Conservation (phyloP, 1,140 invertebrate genomes). For the Macrobrachium nipponense region DNA sequence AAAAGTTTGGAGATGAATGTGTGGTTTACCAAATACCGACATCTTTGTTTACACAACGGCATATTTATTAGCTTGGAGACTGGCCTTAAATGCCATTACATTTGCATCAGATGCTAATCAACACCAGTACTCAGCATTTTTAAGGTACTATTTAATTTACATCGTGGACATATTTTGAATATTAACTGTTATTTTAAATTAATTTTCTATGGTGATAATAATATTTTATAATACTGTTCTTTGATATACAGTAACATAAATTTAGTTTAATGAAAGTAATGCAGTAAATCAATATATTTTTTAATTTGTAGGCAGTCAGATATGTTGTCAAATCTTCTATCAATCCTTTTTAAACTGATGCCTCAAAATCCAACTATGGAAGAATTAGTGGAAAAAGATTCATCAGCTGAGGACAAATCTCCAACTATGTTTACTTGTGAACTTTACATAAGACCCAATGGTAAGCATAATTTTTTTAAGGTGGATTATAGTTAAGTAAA, state of each 20-base stretch:
- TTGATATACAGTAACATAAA: background rate
- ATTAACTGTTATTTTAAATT: background rate
- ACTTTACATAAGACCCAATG: constrained; percentile 18
- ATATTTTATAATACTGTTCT: background rate
- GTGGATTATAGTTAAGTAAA: background rate
- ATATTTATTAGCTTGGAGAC: constrained; percentile 82
- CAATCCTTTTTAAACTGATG: constrained; percentile 77
- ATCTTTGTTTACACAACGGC: constrained; percentile 75
- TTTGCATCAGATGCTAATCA: constrained; percentile 77
- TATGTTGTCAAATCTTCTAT: constrained; percentile 73
- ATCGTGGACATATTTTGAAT: background rate
- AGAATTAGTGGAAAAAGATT: background rate
- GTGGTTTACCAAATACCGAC: constrained; percentile 75
- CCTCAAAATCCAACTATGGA: constrained; percentile 66
- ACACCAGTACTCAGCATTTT: constrained; percentile 78
- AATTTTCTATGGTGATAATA: constrained; percentile 10
- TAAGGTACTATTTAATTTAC: constrained; percentile 71
- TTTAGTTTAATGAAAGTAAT: background rate
- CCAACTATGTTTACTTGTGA: constrained; percentile 33
- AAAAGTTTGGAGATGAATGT: constrained; percentile 72
- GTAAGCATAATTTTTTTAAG: constrained; percentile 5
- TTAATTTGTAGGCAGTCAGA: constrained; percentile 72
- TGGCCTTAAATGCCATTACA: constrained; percentile 78
- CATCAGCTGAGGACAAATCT: constrained; percentile 5
- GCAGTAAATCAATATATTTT: constrained; percentile 43